Evolutionary conservation across 2,888 invertebrate species (phyloP), one percentile per base, ranked within the genome.

Genomic region (Micoletzkya japonica): DNA sequence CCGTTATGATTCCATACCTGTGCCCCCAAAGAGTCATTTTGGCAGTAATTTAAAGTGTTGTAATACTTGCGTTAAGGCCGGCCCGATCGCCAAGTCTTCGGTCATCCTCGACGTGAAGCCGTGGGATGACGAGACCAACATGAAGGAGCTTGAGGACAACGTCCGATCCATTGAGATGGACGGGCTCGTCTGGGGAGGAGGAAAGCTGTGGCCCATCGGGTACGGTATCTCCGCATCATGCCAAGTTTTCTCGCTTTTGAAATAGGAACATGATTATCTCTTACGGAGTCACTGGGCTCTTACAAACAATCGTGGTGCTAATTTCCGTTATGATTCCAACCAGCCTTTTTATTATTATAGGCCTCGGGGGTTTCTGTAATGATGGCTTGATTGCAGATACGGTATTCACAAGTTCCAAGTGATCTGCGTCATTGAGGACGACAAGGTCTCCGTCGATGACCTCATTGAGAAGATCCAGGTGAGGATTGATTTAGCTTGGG

Each of bases 91-190:
- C 71, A 98, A 97, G 86, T 95, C 95, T 58, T 94, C 92, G 81
- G 92, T 98, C 76, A 89, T 97, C 78, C 89, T 97, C 58, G 97
- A 97, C 87, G 94, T 96, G 14, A 98, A 98, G 87, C 95, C 95
- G 32, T 96, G 96, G 96, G 79, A 94, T 87, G 96, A 97, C 89
- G 94, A 95, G 87, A 96, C 95, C 39, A 92, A 96, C 83, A 92
- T 96, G 91, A 90, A 90, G 78, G 90, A 90, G 86, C 90, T 97
- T 91, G 96, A 97, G 86, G 68, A 87, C 86, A 88, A 89, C 79
- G 94, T 95, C 37, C 90, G 95, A 79, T 88, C 91, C 32, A 92
- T 97, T 83, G 89, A 88, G 84, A 75, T 71, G 64, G 95, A 96
- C 76, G 97, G 96, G 76, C 91, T 97, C 34, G 87, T 95, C 69